Base-by-base conservation (phyloP, 2,113 vertebrate species). In the Rattus rattus region DNA sequence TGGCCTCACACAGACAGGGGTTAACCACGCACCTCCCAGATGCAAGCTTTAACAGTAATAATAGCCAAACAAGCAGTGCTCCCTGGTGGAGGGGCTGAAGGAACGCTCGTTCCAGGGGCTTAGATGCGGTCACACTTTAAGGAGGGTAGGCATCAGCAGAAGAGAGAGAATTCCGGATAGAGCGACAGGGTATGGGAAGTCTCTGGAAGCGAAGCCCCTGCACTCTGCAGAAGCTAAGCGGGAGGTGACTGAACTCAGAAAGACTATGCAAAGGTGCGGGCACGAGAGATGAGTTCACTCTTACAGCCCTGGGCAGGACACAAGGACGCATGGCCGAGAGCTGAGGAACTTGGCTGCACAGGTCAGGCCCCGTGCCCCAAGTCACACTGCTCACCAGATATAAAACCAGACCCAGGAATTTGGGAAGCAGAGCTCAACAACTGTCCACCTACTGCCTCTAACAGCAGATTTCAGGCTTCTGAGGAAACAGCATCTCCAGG, bases 381-480 rank as follows among this genome's bases (percentile, higher is more conserved):
- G 47, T 90, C 80, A 39, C 33, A 47, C 14, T 2, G 4, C 49
- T 14, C 20, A 49, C 61, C 36, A 16, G 8, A 76, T 94, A 75
- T 30, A 47, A 95, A 93, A 80, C 72, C 70, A 69, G 67, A 69
- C 33, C 73, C 36, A 30, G 54, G 11, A 54, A 47, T 94, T 89
- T 59, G 63, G n/a, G 12, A 43, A 47, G 7, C 76, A 91, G 80
- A 49, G 65, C 7, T 10, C 26, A 87, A 7, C n/a, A 86, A 36
- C 61, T 49, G 10, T 39, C 49, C 16, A 77, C 26, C 47, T 49
- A 9, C 56, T 87, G 24, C 7, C 79, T 65, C 75, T 19, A 80
- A 79, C 9, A 61, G 61, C 10, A 85, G 4, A 93, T 94, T 93
- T 89, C 94, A 75, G 77, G 33, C 39, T 79, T 90, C 87, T 49